Percentiles rank a stretch among this genome's conserved stretches.
phyloP scores from a whole-genome alignment of 2,888 invertebrate species.

The Netelia inedita region DNA sequence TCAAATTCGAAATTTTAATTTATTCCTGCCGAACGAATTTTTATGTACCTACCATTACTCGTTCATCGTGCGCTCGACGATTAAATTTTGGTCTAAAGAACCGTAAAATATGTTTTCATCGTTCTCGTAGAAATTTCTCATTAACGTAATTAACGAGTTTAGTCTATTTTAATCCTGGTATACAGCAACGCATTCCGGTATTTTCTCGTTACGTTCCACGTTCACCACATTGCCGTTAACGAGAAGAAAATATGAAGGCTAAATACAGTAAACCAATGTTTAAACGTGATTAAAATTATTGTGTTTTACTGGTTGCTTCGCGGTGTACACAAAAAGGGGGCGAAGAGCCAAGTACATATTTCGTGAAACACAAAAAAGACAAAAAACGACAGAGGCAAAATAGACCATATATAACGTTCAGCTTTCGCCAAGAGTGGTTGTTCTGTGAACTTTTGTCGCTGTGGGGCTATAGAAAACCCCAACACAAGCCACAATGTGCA shows the following conservation, averaged over 20 bases:
- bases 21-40: background rate
- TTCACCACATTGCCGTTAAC: background rate
- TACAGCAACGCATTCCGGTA: background rate
- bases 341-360: background rate
- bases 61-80: conserved; percentile 25
- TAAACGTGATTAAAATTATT: conserved; percentile 8
- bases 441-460: conserved; percentile 43
- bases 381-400: background rate
- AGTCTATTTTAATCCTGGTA: background rate
- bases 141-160: background rate
- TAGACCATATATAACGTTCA: background rate
- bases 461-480: conserved; percentile 20
- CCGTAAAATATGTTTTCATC: conserved; percentile 3
- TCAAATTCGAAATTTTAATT: background rate
- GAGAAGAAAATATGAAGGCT: background rate
- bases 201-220: background rate
- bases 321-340: background rate
- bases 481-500: background rate
- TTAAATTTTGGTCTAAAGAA: conserved; percentile 10
- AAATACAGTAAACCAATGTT: conserved; percentile 13
- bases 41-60: conserved; percentile 8
- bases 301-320: background rate
- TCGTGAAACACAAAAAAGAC: background rate
- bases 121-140: background rate
- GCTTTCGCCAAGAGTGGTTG: conserved; percentile 31